Base-by-base conservation (phyloP, 2,888 invertebrate species). In the Luffia ferchaultella region DNA sequence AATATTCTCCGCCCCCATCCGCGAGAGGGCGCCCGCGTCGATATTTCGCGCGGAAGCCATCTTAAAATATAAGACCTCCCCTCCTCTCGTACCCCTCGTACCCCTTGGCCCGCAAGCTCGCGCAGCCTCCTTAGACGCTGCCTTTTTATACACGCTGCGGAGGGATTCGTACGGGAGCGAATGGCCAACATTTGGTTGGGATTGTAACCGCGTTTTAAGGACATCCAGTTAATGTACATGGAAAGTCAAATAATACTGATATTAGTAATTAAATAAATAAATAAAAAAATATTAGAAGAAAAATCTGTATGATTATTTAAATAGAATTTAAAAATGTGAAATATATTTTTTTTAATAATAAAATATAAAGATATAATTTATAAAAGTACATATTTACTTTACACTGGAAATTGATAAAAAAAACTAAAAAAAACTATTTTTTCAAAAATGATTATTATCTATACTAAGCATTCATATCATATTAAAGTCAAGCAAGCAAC, bases 41-140 rank as follows among this genome's bases (percentile, higher is more conserved):
- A 79, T 80, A 80, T 68, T 50, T 71, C 73, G 70, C 73, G 66
- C 69, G 80, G 82, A 79, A 77, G 82, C 80, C 82, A 80, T 82
- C 82, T 82, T 82, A 79, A 79, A 80, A 80, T 80, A 78, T 82
- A 78, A 76, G 75, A 68, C 67, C 68, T 61, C 60, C 62, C 58
- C 62, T 54, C 57, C 55, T 57, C 61, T 42, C 16, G 64, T 59
- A 54, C 57, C 52, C 59, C 57, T 58, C 52, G 55, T 57, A 52
- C 60, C 41, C 48, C 18, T 17, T 12, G 16, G 18, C 42, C 42
- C 18, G 3, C 18, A n/a, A 17, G 48, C 20, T 30, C 30, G 50
- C 50, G 50, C 50, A 50, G 67, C 71, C 77, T 75, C 79, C 80
- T 78, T 73, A 82, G 80, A 79, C 72, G 73, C 63, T 72, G 58